These are phyloP conservation scores for Origma solitaria DNA, from an alignment of 2,113 vertebrate species.

Conservation along the genomic window DNA sequence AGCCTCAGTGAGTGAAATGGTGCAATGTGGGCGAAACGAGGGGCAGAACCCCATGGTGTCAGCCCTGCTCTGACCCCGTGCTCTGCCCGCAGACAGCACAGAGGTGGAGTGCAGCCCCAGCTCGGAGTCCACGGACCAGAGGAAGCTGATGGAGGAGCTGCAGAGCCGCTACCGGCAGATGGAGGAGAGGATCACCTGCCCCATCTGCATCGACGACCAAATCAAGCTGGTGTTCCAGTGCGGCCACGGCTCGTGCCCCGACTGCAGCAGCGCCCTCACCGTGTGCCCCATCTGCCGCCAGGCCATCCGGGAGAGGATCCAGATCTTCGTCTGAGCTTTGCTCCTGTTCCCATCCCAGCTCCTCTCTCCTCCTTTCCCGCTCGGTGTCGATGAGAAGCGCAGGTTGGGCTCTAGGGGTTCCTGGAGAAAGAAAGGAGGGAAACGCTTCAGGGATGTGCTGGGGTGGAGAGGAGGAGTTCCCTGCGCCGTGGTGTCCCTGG, in stretches of 20 bases:
- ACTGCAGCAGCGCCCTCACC: constrained; percentile 88
- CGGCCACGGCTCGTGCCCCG: constrained; percentile 92
- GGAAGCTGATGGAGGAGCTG: constrained; percentile 95
- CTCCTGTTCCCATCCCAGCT: background rate
- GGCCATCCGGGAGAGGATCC: constrained; percentile 93
- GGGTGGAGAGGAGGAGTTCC: background rate
- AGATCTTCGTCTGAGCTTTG: constrained; percentile 80
- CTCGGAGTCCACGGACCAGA: constrained; percentile 80
- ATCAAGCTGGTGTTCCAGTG: constrained; percentile 99
- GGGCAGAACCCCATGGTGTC: background rate
- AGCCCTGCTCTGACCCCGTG: no score
- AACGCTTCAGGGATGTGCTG: no score
- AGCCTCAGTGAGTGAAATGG: no score
- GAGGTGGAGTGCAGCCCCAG: constrained; percentile 85
- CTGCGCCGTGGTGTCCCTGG: background rate
- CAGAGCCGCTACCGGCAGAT: constrained; percentile 97
- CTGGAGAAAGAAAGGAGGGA: no score
- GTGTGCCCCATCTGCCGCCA: constrained; percentile 96
- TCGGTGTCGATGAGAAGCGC: no score
- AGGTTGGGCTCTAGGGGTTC: no score
- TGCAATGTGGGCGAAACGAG: background rate
- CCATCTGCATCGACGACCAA: constrained; percentile 98
- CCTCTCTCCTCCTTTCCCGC: background rate
- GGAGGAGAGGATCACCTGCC: constrained; percentile 98
- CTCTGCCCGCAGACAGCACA: constrained; percentile 81